Evolutionary conservation across 2,888 invertebrate genomes (phyloP).

Genomic region (Trachelus troglodyta): DNA sequence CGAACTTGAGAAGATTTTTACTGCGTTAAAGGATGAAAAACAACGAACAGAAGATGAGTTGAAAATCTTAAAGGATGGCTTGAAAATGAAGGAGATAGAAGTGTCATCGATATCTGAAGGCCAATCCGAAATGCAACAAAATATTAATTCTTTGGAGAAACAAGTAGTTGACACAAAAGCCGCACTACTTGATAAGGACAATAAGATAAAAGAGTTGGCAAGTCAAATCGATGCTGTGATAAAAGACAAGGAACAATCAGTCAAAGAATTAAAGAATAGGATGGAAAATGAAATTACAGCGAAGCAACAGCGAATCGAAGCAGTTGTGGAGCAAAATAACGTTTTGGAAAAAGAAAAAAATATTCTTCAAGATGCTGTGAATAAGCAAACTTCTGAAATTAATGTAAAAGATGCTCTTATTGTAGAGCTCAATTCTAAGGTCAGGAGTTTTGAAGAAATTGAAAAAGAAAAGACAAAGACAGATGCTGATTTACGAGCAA

Average conservation of each 20-base stretch:
- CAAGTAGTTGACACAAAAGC: slow-evolving; percentile 37
- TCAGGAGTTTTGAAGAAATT: slow-evolving; percentile 63
- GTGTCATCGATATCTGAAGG: slow-evolving; percentile 68
- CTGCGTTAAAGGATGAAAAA: slow-evolving; percentile 66
- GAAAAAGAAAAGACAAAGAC: slow-evolving; percentile 55
- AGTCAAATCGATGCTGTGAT: slow-evolving; percentile 16
- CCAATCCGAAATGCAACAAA: slow-evolving; percentile 68
- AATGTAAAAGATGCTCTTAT: slow-evolving; percentile 68
- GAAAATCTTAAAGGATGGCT: slow-evolving; percentile 69
- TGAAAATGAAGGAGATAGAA: slow-evolving; percentile 68
- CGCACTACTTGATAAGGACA: slow-evolving; percentile 40
- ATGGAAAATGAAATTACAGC: slow-evolving; percentile 35
- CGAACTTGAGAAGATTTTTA: slow-evolving; percentile 64
- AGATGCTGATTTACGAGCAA: slow-evolving; percentile 42
- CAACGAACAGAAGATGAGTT: slow-evolving; percentile 67
- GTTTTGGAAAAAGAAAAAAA: slow-evolving; percentile 65
- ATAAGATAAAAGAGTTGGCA: slow-evolving; percentile 26
- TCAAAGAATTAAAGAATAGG: slow-evolving; percentile 32
- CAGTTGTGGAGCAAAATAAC: slow-evolving; percentile 20
- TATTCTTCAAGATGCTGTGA: slow-evolving; percentile 40
- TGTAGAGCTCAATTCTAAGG: slow-evolving; percentile 68
- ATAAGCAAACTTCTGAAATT: slow-evolving; percentile 68
- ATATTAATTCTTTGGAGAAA: slow-evolving; percentile 51
- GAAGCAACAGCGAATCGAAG: slow-evolving; percentile 30
- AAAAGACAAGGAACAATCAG: slow-evolving; percentile 39